Conservation (phyloP, 2,888 invertebrate genomes). For the Drosophila borealis region DNA sequence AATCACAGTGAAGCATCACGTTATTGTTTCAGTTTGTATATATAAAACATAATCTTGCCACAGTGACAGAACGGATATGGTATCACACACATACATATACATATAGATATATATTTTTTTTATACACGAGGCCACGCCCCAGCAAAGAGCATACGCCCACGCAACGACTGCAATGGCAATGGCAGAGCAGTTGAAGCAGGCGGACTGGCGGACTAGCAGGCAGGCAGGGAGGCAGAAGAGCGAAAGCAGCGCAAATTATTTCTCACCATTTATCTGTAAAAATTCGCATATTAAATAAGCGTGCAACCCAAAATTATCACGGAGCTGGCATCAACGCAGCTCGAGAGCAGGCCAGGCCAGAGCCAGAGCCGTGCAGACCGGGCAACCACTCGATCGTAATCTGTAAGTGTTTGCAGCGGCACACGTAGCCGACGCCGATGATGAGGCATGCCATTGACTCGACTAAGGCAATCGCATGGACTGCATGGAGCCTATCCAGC, state of each 20-base stretch:
- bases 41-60: slow-evolving; percentile 10
- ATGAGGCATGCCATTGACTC: slow-evolving; percentile 27
- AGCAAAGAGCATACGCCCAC: slow-evolving; percentile 66
- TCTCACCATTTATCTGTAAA: slow-evolving; percentile 83
- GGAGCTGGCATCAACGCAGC: slow-evolving; percentile 81
- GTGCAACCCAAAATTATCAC: slow-evolving; percentile 84
- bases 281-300: slow-evolving; percentile 84
- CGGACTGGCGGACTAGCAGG: neutral
- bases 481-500: slow-evolving; percentile 33
- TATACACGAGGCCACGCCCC: slow-evolving; percentile 56
- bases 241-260: slow-evolving; percentile 80
- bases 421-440: slow-evolving; percentile 52
- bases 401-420: slow-evolving; percentile 74
- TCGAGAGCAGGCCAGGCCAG: slow-evolving; percentile 10
- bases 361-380: slow-evolving; percentile 17
- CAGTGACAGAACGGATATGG: slow-evolving; percentile 56
- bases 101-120: slow-evolving; percentile 14
- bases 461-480: slow-evolving; percentile 10
- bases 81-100: slow-evolving; percentile 43
- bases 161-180: slow-evolving; percentile 39
- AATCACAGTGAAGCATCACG: slow-evolving; percentile 1
- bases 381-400: slow-evolving; percentile 72
- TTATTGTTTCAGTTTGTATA: neutral
- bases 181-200: slow-evolving; percentile 3
- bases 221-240: slow-evolving; percentile 27